Conservation (phyloP, 2,797 vertebrate genomes). For the Tokudaia muenninki region DNA sequence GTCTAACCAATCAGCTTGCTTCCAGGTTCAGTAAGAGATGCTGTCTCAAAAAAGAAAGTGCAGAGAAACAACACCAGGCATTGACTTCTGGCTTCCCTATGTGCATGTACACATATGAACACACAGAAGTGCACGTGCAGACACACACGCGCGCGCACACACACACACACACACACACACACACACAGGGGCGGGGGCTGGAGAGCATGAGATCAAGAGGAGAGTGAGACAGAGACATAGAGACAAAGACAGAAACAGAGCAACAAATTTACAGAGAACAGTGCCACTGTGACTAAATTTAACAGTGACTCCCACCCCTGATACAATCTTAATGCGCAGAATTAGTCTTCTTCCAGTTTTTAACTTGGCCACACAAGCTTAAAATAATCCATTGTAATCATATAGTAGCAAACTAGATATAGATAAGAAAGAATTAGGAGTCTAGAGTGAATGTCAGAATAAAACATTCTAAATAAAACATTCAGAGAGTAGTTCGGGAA, state of each 20-base stretch:
- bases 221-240: background rate
- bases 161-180: background rate
- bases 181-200: background rate
- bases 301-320: background rate
- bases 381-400: background rate
- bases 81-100: background rate
- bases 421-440: conserved; percentile 5
- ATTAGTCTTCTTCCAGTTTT: background rate
- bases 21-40: background rate
- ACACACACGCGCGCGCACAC: background rate
- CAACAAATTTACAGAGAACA: background rate
- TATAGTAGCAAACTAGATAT: background rate
- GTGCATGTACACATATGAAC: background rate
- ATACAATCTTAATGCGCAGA: background rate
- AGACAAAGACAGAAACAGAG: background rate
- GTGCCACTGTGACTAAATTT: background rate
- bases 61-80: background rate
- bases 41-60: background rate
- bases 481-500: background rate
- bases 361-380: background rate
- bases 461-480: conserved; percentile 40
- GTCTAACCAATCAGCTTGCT: background rate
- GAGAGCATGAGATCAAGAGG: background rate
- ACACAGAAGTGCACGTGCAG: background rate
- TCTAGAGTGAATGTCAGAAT: background rate